Evolutionary conservation across 2,888 invertebrate species (phyloP), one percentile per base, ranked within the genome.

Genomic region (Odontocerum albicorne): DNA sequence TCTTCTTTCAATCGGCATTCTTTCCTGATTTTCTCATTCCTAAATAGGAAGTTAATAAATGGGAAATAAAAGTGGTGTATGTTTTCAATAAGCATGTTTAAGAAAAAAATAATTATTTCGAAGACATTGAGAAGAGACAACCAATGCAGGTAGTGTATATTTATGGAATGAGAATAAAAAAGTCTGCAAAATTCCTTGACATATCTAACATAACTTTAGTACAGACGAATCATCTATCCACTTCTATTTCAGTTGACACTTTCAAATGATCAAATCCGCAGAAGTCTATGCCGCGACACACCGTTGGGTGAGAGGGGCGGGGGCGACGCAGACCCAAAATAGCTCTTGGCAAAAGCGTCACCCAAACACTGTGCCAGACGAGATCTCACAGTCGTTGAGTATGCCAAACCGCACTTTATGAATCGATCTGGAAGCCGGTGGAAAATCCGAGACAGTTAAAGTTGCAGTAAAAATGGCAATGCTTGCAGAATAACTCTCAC

Each of bases 271-370:
- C 49, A 50, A 57, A 52, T 57, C 54, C 57, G 43, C 15, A 49
- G 21, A 17, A 21, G 13, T 45, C 31, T n/a, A 31, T 13, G 13
- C n/a, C 32, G 35, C 13, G 17, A 20, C 19, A 42, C 3, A 39
- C n/a, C 15, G 22, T 16, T 6, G 40, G 35, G 47, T 13, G n/a
- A 19, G 33, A 33, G 27, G 2, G 13, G 16, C 44, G 42, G 45
- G 17, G 56, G 31, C 38, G 35, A 50, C 47, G 22, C 42, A 43
- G 27, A 19, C 36, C 56, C 16, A 54, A 56, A 59, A 59, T 59
- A 59, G 49, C 46, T 56, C 43, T 59, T 59, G 59, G 59, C 59
- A 59, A 36, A 31, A 39, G 49, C 15, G 49, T 21, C 55, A 47
- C 40, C 55, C 59, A 52, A 51, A 49, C 52, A 49, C 35, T 16